Conservation (phyloP, 2,797 vertebrate species). For the Oreonectes daqikongensis region DNA sequence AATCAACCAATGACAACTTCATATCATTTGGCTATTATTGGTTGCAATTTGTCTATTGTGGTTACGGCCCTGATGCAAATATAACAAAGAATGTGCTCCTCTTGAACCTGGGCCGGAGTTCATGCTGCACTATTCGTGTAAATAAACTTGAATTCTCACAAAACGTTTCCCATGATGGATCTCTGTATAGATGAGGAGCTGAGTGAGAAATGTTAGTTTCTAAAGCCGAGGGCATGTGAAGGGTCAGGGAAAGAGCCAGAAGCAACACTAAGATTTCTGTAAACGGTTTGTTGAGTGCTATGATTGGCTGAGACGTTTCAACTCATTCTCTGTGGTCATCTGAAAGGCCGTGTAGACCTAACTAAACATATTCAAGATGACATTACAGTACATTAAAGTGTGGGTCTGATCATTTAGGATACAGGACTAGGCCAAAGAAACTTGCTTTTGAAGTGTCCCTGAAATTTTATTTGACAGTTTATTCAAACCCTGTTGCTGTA, state of each 20-base stretch:
- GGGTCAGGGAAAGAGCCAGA: conserved; percentile 21
- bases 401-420: neutral
- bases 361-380: conserved; percentile 30
- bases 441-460: neutral
- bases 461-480: neutral
- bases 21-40: neutral
- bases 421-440: neutral
- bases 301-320: conserved; percentile 20
- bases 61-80: neutral
- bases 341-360: conserved; percentile 5
- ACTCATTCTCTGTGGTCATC: conserved; percentile 2
- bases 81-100: conserved; percentile 2
- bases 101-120: conserved; percentile 10
- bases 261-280: conserved; percentile 22
- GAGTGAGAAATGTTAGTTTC: neutral
- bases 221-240: conserved; percentile 29
- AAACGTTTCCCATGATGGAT: conserved; percentile 22
- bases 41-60: neutral
- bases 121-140: conserved; percentile 18
- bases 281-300: conserved; percentile 15
- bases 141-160: conserved; percentile 24
- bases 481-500: too few species aligned
- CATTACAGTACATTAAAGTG: neutral
- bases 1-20: neutral
- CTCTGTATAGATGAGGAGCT: conserved; percentile 17